Base-by-base conservation (phyloP, 2,113 vertebrate species). In the Callospermophilus lateralis region DNA sequence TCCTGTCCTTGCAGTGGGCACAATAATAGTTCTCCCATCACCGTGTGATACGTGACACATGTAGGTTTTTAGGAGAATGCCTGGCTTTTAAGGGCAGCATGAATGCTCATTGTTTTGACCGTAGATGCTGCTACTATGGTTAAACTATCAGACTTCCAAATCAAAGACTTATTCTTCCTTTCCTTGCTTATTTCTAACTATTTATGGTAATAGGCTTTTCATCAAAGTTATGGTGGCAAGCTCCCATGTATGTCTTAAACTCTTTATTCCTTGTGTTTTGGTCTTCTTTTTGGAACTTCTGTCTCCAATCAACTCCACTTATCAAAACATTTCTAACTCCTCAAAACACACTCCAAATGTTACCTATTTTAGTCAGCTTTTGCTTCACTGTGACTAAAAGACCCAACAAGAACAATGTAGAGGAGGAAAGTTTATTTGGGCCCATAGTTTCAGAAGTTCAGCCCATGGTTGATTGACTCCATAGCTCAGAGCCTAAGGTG, bases 201-300 rank as follows among this genome's bases (percentile, higher is more conserved):
- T 39, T 67, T n/a, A 8, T 28, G 32, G 28, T 65, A 42, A 51
- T 6, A 34, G 6, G 3, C 24, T 72, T 63, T 63, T 28, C 61
- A 34, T 76, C 12, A 78, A 1, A 20, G 0, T 24, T 48, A 87
- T 4, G 2, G 8, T 1, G 53, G 4, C 11, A 30, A 24, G 2
- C 11, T 37, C 16, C 37, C 12, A 0, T 24, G 6, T 26, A 13
- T 10, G 13, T 55, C 76, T 87, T 72, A 3, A 42, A 26, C 11
- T 28, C 89, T 19, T 30, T 1, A 15, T 30, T 37, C 16, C 5
- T 76, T 32, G 32, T 34, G 48, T 48, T 89, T 61, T 8, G 3
- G 22, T 9, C 1, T 55, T 30, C n/a, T 19, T 78, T 90, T 53
- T 45, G 55, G 26, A 90, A 8, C 70, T n/a, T 72, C 30, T 74